phyloP scores from a whole-genome alignment of 2,113 vertebrate species.

The Nyctereutes procyonoides region DNA sequence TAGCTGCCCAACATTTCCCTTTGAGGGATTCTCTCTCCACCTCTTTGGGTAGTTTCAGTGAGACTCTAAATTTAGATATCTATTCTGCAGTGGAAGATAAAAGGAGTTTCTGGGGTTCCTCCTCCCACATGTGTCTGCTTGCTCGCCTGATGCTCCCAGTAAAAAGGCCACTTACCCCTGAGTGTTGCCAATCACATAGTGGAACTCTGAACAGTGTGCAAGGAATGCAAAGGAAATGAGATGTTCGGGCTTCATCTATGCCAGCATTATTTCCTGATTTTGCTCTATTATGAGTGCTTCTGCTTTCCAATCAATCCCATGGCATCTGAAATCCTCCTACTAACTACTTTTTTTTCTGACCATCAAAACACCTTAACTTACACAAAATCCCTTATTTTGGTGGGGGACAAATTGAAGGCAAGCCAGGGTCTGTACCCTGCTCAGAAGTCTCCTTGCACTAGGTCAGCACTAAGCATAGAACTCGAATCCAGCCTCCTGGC shows the following conservation, averaged over 20 bases:
- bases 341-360: not conserved
- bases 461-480: not conserved
- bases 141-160: not conserved
- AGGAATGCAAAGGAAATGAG: not conserved
- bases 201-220: no score
- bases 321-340: not conserved
- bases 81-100: not conserved
- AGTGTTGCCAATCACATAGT: not conserved
- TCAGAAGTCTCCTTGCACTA: not conserved
- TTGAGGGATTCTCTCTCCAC: not conserved
- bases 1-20: not conserved
- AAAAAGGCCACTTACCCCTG: not conserved
- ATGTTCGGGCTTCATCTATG: accelerated
- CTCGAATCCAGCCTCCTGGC: not conserved
- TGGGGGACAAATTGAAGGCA: not conserved
- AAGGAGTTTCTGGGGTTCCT: not conserved
- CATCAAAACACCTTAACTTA: not conserved
- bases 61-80: not conserved
- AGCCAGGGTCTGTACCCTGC: not conserved
- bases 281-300: not conserved
- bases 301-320: not conserved
- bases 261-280: accelerated
- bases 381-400: not conserved
- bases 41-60: not conserved
- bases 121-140: not conserved